Conservation (phyloP, 2,797 vertebrate genomes). For the Myotis myotis region DNA sequence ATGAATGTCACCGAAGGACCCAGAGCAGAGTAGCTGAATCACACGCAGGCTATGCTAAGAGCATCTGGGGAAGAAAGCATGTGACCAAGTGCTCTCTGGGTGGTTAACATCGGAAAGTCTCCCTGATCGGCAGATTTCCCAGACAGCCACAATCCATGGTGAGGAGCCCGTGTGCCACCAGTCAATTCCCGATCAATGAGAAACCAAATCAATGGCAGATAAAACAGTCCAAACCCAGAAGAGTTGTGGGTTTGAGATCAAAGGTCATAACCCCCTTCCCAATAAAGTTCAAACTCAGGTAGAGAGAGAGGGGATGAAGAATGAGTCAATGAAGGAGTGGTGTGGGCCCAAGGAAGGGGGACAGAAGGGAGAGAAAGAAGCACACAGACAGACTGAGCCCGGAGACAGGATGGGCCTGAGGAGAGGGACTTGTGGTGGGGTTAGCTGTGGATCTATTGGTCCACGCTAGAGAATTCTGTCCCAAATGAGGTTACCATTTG, state of each 20-base stretch:
- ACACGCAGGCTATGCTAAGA: slow-evolving; percentile 18
- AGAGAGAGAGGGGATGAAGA: neutral
- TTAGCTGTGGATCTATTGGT: neutral
- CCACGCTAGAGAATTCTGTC: neutral
- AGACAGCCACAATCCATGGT: slow-evolving; percentile 35
- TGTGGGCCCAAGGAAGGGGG: neutral
- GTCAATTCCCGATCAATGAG: slow-evolving; percentile 72
- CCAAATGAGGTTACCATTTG: neutral
- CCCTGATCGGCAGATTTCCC: slow-evolving; percentile 78
- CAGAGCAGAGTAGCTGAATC: slow-evolving; percentile 47
- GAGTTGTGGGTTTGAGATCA: neutral
- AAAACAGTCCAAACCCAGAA: neutral
- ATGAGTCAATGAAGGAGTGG: neutral
- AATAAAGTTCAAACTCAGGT: neutral
- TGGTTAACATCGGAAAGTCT: slow-evolving; percentile 68
- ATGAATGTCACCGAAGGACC: slow-evolving; percentile 42
- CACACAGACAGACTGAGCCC: neutral
- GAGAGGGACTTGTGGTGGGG: neutral
- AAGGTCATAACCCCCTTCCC: neutral
- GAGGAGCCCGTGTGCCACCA: slow-evolving; percentile 44
- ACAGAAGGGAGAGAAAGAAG: neutral
- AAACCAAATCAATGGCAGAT: slow-evolving; percentile 31
- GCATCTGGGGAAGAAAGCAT: slow-evolving; percentile 53
- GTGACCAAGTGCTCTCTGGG: slow-evolving; percentile 59
- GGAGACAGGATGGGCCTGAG: too few relatives aligned